Percentiles rank a stretch among this genome's conserved stretches.
Evolutionary conservation across 2,888 invertebrate genomes (phyloP).

Genomic region (Priocnemis perturbator): DNA sequence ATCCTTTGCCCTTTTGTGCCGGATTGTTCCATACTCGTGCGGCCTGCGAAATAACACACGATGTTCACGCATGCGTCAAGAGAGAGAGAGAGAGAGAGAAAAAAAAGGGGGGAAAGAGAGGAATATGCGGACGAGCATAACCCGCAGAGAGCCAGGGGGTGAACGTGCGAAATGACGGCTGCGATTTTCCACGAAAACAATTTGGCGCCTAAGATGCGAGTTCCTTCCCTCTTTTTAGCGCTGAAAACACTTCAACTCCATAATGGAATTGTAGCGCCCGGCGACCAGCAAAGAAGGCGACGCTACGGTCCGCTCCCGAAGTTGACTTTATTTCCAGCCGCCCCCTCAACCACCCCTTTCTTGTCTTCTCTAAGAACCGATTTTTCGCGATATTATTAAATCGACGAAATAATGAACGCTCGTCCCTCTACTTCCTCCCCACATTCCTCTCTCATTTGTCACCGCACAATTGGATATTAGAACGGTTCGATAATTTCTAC

Average conservation of each 20-base stretch:
- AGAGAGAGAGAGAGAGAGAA: constrained; percentile 18
- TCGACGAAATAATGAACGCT: not conserved
- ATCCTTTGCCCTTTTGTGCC: constrained; percentile 27
- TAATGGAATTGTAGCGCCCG: constrained; percentile 38
- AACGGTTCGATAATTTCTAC: too few species aligned
- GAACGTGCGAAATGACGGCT: constrained; percentile 63
- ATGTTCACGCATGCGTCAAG: constrained; percentile 61
- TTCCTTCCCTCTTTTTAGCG: constrained; percentile 40
- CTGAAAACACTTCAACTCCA: constrained; percentile 34
- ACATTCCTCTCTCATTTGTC: not conserved
- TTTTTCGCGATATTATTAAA: not conserved
- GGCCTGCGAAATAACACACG: constrained; percentile 68
- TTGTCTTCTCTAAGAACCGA: not conserved
- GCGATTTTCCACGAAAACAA: constrained; percentile 58
- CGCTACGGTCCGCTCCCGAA: too few species aligned
- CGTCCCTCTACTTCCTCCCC: not conserved
- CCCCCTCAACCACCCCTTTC: too few species aligned
- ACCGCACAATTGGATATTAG: too few species aligned
- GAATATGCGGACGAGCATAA: constrained; percentile 8
- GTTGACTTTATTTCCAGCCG: constrained; percentile 9
- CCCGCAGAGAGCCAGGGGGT: constrained; percentile 6
- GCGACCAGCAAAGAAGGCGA: constrained; percentile 5
- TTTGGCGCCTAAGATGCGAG: constrained; percentile 56
- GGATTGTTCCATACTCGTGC: constrained; percentile 32
- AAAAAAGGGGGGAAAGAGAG: not conserved